Evolutionary conservation across 30 jellyfish, hydroid and myxozoan species (phyloP).

Genomic region (Chironex yamaguchii): DNA sequence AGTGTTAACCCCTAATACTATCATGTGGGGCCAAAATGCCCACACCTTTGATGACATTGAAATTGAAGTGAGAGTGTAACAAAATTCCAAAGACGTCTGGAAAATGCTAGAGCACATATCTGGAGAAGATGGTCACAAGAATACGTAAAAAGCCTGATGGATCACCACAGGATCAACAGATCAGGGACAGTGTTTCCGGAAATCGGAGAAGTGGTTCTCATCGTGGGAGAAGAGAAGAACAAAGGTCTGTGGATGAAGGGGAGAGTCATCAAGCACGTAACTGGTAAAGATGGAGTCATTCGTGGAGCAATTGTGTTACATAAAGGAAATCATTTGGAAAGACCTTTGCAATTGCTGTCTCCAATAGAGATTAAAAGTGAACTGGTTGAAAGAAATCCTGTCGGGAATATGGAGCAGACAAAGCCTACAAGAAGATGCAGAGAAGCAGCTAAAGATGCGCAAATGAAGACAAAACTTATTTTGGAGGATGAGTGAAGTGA

Average conservation of each 20-base stretch:
- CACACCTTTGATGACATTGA: constrained; percentile 13
- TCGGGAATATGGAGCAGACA: not conserved
- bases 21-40: constrained; percentile 58
- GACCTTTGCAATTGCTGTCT: constrained; percentile 28
- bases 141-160: constrained; percentile 27
- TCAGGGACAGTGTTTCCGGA: constrained; percentile 6
- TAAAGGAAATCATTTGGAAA: constrained; percentile 29
- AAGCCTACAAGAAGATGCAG: not conserved
- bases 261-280: constrained; percentile 38
- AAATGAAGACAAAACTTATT: not conserved
- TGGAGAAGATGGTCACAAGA: constrained; percentile 52
- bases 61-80: constrained; percentile 27
- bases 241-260: constrained; percentile 53
- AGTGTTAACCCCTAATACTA: constrained; percentile 43
- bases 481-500: not conserved
- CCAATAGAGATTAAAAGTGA: constrained; percentile 35
- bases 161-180: constrained; percentile 6
- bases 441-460: not conserved
- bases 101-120: constrained; percentile 47
- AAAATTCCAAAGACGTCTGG: constrained; percentile 52
- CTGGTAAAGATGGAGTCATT: constrained; percentile 39
- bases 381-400: constrained; percentile 10
- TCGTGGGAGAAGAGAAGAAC: constrained; percentile 25
- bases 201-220: constrained; percentile 2
- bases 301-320: constrained; percentile 46